A percentile compares a stretch with the other conserved stretches of the same genome.
These are phyloP conservation scores for Darwinula stevensoni DNA, from an alignment of 2,888 invertebrate genomes.

Conservation along the genomic window DNA sequence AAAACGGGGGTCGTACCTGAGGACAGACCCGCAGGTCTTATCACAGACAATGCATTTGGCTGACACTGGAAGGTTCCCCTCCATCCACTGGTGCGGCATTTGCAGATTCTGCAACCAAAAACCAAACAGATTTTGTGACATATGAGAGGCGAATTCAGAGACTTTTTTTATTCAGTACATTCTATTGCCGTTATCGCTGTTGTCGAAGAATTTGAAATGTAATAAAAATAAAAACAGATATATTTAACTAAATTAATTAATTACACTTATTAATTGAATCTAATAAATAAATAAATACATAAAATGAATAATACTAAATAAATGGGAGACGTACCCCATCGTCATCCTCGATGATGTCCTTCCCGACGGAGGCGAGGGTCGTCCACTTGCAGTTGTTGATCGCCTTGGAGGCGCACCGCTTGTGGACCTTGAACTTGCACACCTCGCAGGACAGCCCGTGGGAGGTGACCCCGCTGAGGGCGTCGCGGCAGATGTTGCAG, in stretches of 20 bases:
- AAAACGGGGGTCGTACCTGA: slow-evolving; percentile 31
- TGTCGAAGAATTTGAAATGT: too few relatives aligned
- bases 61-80: slow-evolving; percentile 81
- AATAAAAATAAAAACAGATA: slow-evolving; percentile 1
- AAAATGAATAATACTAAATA: too few relatives aligned
- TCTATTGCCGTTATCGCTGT: too few relatives aligned
- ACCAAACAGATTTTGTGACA: too few relatives aligned
- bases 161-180: too few relatives aligned
- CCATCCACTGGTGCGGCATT: slow-evolving; percentile 97
- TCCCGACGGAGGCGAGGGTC: slow-evolving; percentile 74
- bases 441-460: slow-evolving; percentile 89
- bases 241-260: background rate
- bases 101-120: slow-evolving; percentile 35
- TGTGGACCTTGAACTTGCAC: slow-evolving; percentile 91
- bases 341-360: slow-evolving; percentile 67
- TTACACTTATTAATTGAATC: too few relatives aligned
- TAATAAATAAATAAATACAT: too few relatives aligned
- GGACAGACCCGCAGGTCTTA: slow-evolving; percentile 82
- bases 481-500: slow-evolving; percentile 87
- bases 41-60: slow-evolving; percentile 77
- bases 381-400: slow-evolving; percentile 94
- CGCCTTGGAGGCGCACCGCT: slow-evolving; percentile 70
- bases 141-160: too few relatives aligned
- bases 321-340: slow-evolving; percentile 36
- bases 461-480: slow-evolving; percentile 66